These are phyloP conservation scores for Schizothorax lantsangensis DNA, from an alignment of 2,797 vertebrate species.

Conservation along the genomic window DNA sequence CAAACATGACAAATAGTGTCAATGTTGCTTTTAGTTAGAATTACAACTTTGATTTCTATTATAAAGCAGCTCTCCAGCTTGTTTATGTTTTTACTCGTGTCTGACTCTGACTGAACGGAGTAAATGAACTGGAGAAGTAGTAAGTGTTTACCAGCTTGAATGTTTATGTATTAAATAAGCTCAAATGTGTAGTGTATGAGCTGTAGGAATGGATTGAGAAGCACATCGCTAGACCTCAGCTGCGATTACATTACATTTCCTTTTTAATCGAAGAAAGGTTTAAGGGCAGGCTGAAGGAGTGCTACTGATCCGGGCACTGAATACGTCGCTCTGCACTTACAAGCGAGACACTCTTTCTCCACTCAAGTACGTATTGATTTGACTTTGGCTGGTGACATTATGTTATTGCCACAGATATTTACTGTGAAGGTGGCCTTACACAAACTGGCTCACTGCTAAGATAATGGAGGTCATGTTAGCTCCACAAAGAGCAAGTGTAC, in stretches of 20 bases:
- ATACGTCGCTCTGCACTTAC: conserved; percentile 13
- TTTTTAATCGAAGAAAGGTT: conserved; percentile 26
- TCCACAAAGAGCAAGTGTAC: conserved; percentile 65
- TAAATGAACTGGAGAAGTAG: neutral
- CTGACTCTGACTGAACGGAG: neutral
- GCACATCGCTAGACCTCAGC: conserved; percentile 9
- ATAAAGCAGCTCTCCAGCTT: neutral
- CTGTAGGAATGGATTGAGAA: conserved; percentile 65
- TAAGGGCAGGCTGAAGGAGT: conserved; percentile 24
- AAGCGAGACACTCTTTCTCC: conserved; percentile 67
- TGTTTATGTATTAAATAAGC: neutral
- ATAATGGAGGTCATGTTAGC: conserved; percentile 62
- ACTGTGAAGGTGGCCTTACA: conserved; percentile 73
- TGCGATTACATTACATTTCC: conserved; percentile 9
- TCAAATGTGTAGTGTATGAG: conserved; percentile 62
- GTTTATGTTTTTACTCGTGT: neutral
- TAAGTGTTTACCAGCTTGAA: neutral
- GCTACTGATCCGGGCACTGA: conserved; percentile 17
- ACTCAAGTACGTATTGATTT: conserved; percentile 78
- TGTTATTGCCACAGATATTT: conserved; percentile 65
- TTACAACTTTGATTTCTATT: neutral
- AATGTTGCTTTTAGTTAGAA: neutral
- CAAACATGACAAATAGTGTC: neutral
- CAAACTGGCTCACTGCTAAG: conserved; percentile 65
- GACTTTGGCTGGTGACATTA: conserved; percentile 73